phyloP scores from a whole-genome alignment of 2,888 invertebrate genomes.

The Theristus sp. region DNA sequence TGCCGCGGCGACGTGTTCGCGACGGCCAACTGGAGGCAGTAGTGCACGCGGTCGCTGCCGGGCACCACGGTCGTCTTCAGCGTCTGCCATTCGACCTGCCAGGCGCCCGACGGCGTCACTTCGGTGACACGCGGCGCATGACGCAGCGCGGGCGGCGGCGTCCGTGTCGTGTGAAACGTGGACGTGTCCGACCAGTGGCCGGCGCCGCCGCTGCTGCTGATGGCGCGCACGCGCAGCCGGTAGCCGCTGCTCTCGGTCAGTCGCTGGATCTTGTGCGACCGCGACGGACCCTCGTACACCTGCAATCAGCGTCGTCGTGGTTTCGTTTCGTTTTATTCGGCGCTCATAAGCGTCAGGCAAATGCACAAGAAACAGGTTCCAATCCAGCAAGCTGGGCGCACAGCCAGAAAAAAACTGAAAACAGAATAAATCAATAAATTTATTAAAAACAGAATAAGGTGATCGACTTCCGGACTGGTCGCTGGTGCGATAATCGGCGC shows the following conservation, averaged over 20 bases:
- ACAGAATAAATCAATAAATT: too few species aligned
- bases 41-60: slow-evolving; percentile 47
- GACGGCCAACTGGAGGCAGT: slow-evolving; percentile 50
- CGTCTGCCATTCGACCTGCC: slow-evolving; percentile 46
- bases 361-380: too few species aligned
- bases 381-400: too few species aligned
- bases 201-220: slow-evolving; percentile 63
- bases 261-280: slow-evolving; percentile 60
- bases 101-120: slow-evolving; percentile 37
- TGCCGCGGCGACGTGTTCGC: slow-evolving; percentile 43
- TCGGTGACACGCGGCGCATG: slow-evolving; percentile 44
- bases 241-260: slow-evolving; percentile 61
- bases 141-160: slow-evolving; percentile 58
- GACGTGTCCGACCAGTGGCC: slow-evolving; percentile 54
- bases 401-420: too few species aligned
- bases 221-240: slow-evolving; percentile 56
- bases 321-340: too few species aligned
- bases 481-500: too few species aligned
- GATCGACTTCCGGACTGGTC: too few species aligned
- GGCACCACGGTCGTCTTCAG: slow-evolving; percentile 16
- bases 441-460: slow-evolving; percentile 27
- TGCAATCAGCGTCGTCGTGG: too few species aligned
- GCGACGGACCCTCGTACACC: slow-evolving; percentile 54
- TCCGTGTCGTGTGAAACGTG: slow-evolving; percentile 50
- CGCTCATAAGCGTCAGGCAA: too few species aligned